A percentile compares a stretch with the other conserved stretches of the same genome.
These are phyloP conservation scores for Theocolax elegans DNA, from an alignment of 1,140 invertebrate species.

Conservation along the genomic window DNA sequence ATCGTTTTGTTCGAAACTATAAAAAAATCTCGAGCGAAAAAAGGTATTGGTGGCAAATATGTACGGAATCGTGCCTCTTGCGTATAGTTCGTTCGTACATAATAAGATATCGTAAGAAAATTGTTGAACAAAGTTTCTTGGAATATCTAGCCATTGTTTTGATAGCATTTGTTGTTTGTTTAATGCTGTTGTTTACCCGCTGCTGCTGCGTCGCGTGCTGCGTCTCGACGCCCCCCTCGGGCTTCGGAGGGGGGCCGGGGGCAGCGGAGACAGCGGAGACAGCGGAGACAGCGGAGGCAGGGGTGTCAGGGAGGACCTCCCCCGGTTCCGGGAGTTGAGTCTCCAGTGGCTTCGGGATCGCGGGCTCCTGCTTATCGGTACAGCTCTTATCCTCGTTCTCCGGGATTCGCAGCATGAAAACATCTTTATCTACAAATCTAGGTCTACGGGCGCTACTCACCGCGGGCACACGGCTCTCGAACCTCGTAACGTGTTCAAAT, in stretches of 20 bases:
- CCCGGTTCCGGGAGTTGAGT: too few species aligned
- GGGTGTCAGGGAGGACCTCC: too few species aligned
- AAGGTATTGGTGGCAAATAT: too few species aligned
- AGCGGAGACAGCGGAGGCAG: too few species aligned
- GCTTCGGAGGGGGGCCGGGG: constrained; percentile 18
- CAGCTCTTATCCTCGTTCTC: constrained; percentile 54
- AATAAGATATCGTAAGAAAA: too few species aligned
- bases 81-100: background rate
- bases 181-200: constrained; percentile 59
- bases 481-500: too few species aligned
- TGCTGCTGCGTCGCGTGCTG: constrained; percentile 56
- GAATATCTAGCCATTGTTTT: too few species aligned
- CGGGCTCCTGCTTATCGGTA: background rate
- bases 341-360: constrained; percentile 44
- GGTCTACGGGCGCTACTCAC: constrained; percentile 63
- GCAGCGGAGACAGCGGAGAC: too few species aligned
- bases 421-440: constrained; percentile 66
- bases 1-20: too few species aligned
- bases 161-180: background rate
- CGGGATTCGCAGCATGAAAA: constrained; percentile 64
- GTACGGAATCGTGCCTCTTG: background rate
- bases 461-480: constrained; percentile 25
- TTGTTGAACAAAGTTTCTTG: too few species aligned
- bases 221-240: constrained; percentile 41
- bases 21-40: constrained; percentile 9